A percentile compares a stretch with the other conserved stretches of the same genome.
Evolutionary conservation across 2,113 vertebrate genomes (phyloP).

Genomic region (Seriola aureovittata): DNA sequence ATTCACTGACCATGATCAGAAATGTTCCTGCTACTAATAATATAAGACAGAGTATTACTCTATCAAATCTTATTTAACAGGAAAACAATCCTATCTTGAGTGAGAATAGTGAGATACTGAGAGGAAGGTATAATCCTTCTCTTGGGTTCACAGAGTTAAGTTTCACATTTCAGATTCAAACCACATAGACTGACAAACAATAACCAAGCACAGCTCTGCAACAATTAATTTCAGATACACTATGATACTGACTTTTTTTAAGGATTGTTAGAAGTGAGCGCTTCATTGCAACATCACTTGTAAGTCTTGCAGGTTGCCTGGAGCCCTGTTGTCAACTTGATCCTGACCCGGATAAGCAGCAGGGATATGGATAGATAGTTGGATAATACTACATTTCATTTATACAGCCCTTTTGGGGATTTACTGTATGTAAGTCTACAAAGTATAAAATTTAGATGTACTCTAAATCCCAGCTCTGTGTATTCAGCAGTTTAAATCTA

Average conservation of each 20-base stretch:
- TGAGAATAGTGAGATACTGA: neutral
- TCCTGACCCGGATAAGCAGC: constrained; percentile 28
- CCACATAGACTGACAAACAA: neutral
- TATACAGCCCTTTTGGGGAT: neutral
- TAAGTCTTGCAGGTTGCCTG: constrained; percentile 1
- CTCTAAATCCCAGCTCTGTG: neutral
- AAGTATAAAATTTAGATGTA: neutral
- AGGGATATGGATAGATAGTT: constrained; percentile 1
- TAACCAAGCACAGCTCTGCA: neutral
- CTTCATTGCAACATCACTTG: neutral
- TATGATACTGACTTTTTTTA: neutral
- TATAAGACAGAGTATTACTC: neutral
- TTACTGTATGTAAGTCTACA: neutral
- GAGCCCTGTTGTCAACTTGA: constrained; percentile 20
- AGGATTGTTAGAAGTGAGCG: neutral
- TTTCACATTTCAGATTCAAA: constrained; percentile 7
- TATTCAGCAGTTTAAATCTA: neutral
- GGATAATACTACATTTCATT: constrained; percentile 12
- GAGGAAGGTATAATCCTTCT: neutral
- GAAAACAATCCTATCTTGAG: neutral
- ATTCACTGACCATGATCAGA: neutral
- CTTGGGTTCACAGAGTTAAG: neutral
- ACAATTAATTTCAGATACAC: neutral
- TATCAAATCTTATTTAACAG: neutral
- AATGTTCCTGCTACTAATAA: neutral